A percentile compares a stretch with the other conserved stretches of the same genome.
phyloP scores from a whole-genome alignment of 1,140 invertebrate genomes.

The Rhagoletis zephyria region DNA sequence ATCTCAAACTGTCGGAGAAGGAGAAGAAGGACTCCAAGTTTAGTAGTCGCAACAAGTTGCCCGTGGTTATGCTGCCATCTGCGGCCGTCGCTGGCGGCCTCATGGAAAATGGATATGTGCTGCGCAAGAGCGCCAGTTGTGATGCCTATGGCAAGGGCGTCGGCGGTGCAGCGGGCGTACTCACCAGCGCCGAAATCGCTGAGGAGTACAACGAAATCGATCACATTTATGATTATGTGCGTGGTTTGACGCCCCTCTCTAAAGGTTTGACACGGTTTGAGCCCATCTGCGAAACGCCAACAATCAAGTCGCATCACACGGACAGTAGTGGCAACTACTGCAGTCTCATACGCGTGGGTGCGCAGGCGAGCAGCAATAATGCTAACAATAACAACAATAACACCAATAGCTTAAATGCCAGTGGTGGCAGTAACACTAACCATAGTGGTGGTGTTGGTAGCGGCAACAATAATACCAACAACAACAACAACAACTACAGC shows the following conservation, averaged over 20 bases:
- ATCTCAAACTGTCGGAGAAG: constrained; percentile 82
- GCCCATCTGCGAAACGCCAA: constrained; percentile 73
- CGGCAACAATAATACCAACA: constrained; percentile 55
- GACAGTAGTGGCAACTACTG: constrained; percentile 72
- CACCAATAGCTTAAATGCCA: constrained; percentile 56
- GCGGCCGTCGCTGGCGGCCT: constrained; percentile 66
- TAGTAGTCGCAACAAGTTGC: constrained; percentile 67
- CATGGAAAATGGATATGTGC: constrained; percentile 75
- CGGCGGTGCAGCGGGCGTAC: constrained; percentile 65
- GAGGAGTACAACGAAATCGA: constrained; percentile 96
- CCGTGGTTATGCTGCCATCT: constrained; percentile 73
- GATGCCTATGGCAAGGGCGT: constrained; percentile 74
- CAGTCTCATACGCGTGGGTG: constrained; percentile 66
- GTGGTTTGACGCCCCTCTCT: constrained; percentile 90
- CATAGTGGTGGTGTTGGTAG: constrained; percentile 52
- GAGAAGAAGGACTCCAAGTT: constrained; percentile 73
- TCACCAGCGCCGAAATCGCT: constrained; percentile 75
- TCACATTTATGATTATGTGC: constrained; percentile 95
- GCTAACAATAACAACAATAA: constrained; percentile 59
- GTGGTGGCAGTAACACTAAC: constrained; percentile 47
- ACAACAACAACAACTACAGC: constrained; percentile 69
- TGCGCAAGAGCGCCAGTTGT: constrained; percentile 82
- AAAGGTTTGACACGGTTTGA: constrained; percentile 81
- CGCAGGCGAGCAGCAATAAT: constrained; percentile 57
- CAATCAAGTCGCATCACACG: constrained; percentile 71